phyloP scores from a whole-genome alignment of 2,113 vertebrate species.

The Bombycilla garrulus region DNA sequence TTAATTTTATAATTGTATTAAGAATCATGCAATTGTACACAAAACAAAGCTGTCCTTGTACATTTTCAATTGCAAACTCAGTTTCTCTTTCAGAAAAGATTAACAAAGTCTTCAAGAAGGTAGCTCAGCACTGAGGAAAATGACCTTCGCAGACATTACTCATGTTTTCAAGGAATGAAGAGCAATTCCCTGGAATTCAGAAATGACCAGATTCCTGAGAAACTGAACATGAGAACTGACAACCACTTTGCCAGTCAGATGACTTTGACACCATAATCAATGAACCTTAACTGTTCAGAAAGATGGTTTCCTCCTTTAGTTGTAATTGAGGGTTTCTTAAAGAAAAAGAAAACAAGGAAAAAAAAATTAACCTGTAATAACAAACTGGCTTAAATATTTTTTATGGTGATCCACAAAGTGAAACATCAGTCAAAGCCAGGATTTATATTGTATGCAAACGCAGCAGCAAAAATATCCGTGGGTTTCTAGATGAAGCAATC shows the following conservation, averaged over 20 bases:
- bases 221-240: background rate
- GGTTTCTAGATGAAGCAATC: background rate
- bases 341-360: background rate
- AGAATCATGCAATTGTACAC: background rate
- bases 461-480: background rate
- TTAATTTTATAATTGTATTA: background rate
- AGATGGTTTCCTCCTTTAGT: background rate
- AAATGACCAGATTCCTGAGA: background rate
- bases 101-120: background rate
- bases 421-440: background rate
- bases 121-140: background rate
- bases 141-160: background rate
- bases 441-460: background rate
- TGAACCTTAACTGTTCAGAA: background rate
- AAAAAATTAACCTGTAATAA: background rate
- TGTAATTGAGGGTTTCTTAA: background rate
- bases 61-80: background rate
- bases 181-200: background rate
- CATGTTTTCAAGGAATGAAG: background rate
- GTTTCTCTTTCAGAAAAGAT: background rate
- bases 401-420: background rate
- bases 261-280: background rate
- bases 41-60: background rate
- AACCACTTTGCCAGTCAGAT: background rate
- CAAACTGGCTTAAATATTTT: background rate